Evolutionary conservation across 2,888 invertebrate species (phyloP), one percentile per base, ranked within the genome.

Genomic region (Dione vanillae): DNA sequence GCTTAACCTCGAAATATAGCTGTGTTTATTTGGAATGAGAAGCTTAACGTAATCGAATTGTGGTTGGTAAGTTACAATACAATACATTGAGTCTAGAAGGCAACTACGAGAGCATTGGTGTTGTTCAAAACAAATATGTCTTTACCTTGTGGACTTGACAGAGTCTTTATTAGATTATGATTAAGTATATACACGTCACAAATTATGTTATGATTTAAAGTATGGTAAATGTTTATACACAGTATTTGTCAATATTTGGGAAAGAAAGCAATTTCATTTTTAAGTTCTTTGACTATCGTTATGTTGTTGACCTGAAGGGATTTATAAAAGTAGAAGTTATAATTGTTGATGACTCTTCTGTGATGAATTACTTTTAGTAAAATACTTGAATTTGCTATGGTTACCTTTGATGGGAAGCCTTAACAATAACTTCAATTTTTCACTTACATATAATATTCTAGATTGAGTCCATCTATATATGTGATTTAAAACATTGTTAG

Each of bases 1-100:
- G 78, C 82, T 87, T 89, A 87, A 89, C 89, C 86, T 90, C 80
- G 79, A 83, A 85, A 77, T 76, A 51, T 69, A 65, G 67, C 65
- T 67, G 62, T 76, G 76, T 78, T 76, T 77, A 73, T 72, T 72
- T 76, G 73, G 69, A 66, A 69, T 66, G 72, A 67, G 71, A 69
- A 66, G 68, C 59, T 59, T 72, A 43, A 66, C 51, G 64, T 58
- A 66, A 71, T 69, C 73, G 65, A 73, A 59, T 71, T 64, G 71
- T 52, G 67, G 69, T 81, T 80, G 75, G 74, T 73, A 82, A 80
- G 82, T 85, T 27, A 27, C 27, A 27, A 27, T 27, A 5, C 84
- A 84, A 85, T 84, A 82, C 79, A 81, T 81, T 80, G 76, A 78
- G 78, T 72, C 71, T 75, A 70, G 70, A 70, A 72, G 70, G 72